Conservation (phyloP, 2,113 vertebrate genomes). For the Callocephalon fimbriatum region DNA sequence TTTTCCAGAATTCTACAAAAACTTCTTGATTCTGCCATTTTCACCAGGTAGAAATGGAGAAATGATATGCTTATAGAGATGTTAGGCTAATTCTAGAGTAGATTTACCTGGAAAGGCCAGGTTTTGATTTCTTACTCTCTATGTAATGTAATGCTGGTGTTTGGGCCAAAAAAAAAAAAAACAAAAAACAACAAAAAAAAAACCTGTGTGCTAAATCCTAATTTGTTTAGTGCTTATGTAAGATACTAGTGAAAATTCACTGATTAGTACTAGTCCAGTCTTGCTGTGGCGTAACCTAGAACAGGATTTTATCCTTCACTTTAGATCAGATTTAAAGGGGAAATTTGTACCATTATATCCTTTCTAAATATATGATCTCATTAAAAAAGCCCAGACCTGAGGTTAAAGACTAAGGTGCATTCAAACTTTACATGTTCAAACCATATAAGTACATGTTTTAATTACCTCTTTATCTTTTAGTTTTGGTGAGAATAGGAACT, state of each 20-base stretch:
- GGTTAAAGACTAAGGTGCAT: not conserved
- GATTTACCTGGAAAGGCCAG: not conserved
- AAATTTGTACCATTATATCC: not conserved
- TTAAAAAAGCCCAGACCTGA: not conserved
- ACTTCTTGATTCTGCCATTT: not conserved
- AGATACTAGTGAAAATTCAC: not conserved
- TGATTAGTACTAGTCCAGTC: not conserved
- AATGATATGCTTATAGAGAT: not conserved
- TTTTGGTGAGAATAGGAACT: not conserved
- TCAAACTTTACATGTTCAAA: not conserved
- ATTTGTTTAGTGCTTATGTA: not conserved
- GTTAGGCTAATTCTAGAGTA: not conserved
- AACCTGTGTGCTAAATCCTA: not conserved
- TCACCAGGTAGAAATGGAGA: rapidly evolving
- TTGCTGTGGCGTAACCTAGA: not conserved
- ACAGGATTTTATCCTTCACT: not conserved
- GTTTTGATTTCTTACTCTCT: not conserved
- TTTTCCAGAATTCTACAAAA: not conserved
- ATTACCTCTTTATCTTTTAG: not conserved
- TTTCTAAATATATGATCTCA: not conserved
- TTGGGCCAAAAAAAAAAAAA: not conserved
- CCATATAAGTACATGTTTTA: not conserved
- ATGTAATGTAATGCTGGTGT: not conserved
- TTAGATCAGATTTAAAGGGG: not conserved
- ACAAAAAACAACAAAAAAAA: too few species aligned